Base-by-base conservation (phyloP, 2,888 invertebrate genomes). In the Caradrina kadenii region DNA sequence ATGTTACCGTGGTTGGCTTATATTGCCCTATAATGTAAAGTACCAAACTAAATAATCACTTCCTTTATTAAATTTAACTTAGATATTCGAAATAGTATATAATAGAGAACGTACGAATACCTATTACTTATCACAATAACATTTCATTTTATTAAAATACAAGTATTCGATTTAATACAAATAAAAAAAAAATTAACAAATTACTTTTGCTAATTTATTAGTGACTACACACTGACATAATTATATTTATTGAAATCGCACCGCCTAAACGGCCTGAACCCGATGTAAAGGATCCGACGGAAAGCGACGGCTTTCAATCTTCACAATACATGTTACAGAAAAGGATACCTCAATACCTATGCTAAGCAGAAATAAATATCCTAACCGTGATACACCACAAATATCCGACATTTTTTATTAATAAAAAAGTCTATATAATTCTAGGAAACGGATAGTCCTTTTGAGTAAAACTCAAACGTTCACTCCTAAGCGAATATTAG, bases 261-360 rank as follows among this genome's bases (percentile, higher is more conserved):
- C 26, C 13, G 39, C 11, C 8, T 22, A 13, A 17, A 13, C 5
- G 19, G n/a, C 35, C 35, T 19, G 17, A 19, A 19, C 13, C 39
- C 17, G 17, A 13, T 2, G 6, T 48, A 11, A 59, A 53, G 15
- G 19, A 58, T 6, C 70, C 69, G 69, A 70, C 69, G 69, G 69
- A 4, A 70, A 48, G 53, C 35, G 52, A 52, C 21, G 7, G 3
- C 7, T 7, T n/a, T n/a, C 26, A 31, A n/a, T 10, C 2, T 11
- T 31, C 45, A 11, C 2, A 13, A 39, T 10, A 39, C 35, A 35
- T 35, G 35, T 8, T 35, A 39, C 11, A 39, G 13, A 13, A 39
- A 39, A 35, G 1, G 1, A 35, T 35, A 35, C 35, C 7, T 35
- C 1, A 35, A 1, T 35, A 31, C 31, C 31, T 7, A 31, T 4